phyloP scores from a whole-genome alignment of 2,113 vertebrate species.

The Sylvicapra grimmia region DNA sequence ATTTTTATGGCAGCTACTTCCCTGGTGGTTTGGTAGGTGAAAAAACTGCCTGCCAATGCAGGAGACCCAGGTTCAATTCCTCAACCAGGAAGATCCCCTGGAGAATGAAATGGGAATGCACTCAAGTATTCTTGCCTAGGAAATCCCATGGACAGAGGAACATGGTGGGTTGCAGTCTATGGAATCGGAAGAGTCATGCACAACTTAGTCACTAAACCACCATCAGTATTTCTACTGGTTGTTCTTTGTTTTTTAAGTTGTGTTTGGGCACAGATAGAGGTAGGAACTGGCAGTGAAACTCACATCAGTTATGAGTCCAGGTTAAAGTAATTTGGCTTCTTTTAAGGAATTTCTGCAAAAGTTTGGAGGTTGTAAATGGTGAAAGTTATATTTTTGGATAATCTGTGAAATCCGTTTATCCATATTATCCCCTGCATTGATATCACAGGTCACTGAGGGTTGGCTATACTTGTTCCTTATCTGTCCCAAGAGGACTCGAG shows the following conservation, averaged over 20 bases:
- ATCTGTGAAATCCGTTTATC: slow-evolving; percentile 54
- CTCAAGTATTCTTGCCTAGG: neutral
- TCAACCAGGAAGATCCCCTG: neutral
- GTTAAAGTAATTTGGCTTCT: slow-evolving; percentile 41
- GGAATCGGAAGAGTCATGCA: neutral
- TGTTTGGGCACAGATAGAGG: neutral
- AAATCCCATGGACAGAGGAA: neutral
- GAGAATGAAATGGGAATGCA: neutral
- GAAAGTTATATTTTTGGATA: slow-evolving; percentile 42
- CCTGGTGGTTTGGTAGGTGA: neutral
- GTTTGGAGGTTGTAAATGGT: slow-evolving; percentile 31
- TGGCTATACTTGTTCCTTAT: slow-evolving; percentile 46
- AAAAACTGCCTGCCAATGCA: neutral
- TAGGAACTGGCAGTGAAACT: neutral
- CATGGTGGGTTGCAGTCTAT: neutral
- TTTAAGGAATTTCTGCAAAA: slow-evolving; percentile 39
- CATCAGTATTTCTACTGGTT: neutral
- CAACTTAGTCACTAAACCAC: neutral
- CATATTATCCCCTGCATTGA: slow-evolving; percentile 45
- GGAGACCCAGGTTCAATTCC: neutral
- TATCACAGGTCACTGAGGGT: slow-evolving; percentile 41
- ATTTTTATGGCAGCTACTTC: neutral
- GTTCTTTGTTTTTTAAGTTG: neutral
- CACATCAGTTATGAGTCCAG: neutral
- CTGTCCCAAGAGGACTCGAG: slow-evolving; percentile 21